Evolutionary conservation across 1,140 invertebrate genomes (phyloP), one percentile per base, ranked within the genome.

Genomic region (Lepidurus arcticus): DNA sequence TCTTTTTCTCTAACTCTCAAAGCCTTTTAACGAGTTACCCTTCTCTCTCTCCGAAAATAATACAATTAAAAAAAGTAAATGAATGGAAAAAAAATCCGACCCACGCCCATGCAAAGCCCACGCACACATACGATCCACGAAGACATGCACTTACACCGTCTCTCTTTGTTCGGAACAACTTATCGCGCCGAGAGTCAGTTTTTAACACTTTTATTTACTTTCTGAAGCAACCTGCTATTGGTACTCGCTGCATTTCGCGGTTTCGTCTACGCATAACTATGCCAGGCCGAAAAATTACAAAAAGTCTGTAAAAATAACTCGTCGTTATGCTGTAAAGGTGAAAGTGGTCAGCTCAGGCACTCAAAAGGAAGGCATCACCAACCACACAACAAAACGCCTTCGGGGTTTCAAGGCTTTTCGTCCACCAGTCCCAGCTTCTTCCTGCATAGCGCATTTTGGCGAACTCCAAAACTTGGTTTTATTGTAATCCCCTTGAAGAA

Each of bases 381-480:
- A 65, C 21, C 53, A 65, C 21, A n/a, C 16, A 13, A 65, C 53
- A 65, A n/a, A 16, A 65, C 53, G 53, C 53, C 53, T 65, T 65
- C 53, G 53, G 53, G 53, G 53, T 65, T 65, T 65, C 53, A 65
- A 65, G 53, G 53, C 53, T 65, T 65, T 65, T 65, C 53, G 16
- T 65, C 16, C 53, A 65, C 21, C 53, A 21, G 16, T 65, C 53
- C 53, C 53, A 13, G 45, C 10, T 16, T 10, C 45, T 47, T 47
- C 45, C 6, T 65, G 16, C 2, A 16, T 65, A 65, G 53, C 53
- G 34, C 21, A 16, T 21, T 7, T n/a, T 16, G 53, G 53, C 53
- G 53, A 65, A 65, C 53, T 65, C 16, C 16, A 21, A 65, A 65
- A 7, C 7, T 16, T 13, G 53, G 16, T 65, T 47, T 65, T 65